Base-by-base conservation (phyloP, 2,888 invertebrate species). In the Pemphredon lugubris region DNA sequence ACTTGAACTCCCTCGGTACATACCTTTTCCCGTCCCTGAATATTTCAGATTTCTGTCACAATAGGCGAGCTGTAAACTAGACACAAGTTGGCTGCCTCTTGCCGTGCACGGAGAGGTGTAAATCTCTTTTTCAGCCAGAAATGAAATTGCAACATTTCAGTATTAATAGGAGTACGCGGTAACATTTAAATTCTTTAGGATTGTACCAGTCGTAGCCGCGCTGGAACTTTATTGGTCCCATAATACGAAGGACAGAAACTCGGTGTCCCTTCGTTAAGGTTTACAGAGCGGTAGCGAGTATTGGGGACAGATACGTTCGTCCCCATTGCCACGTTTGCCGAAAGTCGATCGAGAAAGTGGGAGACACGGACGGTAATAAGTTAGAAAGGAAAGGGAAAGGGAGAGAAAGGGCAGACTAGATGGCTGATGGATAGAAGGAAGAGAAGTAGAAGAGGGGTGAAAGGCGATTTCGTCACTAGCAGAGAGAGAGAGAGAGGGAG, bases 391-490 rank as follows among this genome's bases (percentile, higher is more conserved):
- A 58, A 61, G 48, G 16, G 68, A 37, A 51, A 32, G 21, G 44
- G 18, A 39, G 40, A 30, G 40, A 51, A 21, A 7, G 60, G 40
- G 30, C 5, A 4, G 23, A 13, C 37, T 42, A 57, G 59, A 34
- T 53, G 45, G 7, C n/a, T 6, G 50, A 42, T 20, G 20, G 50
- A 42, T 26, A 23, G 71, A 75, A 70, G 70, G 67, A 65, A 32
- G 58, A 51, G 61, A 45, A 30, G 20, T 48, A 39, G 65, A 64
- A 63, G 59, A 50, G 53, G 58, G 58, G 65, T 51, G 65, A 64
- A 61, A 70, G 75, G 71, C 70, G 80, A 81, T 81, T 79, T 81
- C 71, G 77, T 60, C 61, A 73, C 75, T 68, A 77, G 72, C 81
- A n/a, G n/a, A n/a, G n/a, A n/a, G n/a, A n/a, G n/a, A n/a, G n/a